Base-by-base conservation (phyloP, 1,140 invertebrate genomes). In the Drosophila littoralis region DNA sequence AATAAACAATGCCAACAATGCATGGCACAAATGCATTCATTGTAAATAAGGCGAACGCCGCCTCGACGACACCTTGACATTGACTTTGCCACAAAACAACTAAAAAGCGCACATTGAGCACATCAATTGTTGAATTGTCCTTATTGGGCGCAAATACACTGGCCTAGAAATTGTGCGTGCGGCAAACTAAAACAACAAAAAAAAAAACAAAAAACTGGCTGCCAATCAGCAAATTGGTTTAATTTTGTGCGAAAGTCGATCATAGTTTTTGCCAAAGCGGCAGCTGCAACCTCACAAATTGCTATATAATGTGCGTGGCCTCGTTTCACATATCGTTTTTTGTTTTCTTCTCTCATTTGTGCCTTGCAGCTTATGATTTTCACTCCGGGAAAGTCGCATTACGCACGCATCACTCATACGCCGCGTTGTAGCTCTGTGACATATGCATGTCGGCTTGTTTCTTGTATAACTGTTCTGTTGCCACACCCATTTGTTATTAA, bases 241-340 rank as follows among this genome's bases (percentile, higher is more conserved):
- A 73, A 82, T 74, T 77, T 66, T 72, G 77, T 48, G 80, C 67
- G 77, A 84, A 84, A 84, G 81, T 80, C 80, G 70, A 73, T 46
- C 64, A 50, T 35, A 54, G 42, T 57, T 58, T 69, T 52, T 40
- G 42, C 55, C 40, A 46, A 60, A 73, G 73, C 28, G 42, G 63
- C 74, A 79, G 76, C 71, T 69, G 75, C 61, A 51, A 66, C 35
- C 76, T 64, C 84, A 63, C 84, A 88, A 89, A 89, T 88, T 89
- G 79, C 83, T 69, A 57, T 77, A 83, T 86, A 86, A 86, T 86
- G 83, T 86, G 83, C 84, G 83, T 86, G 83, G 77, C 79, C 83
- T 83, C 84, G 83, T 89, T 88, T 81, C 58, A 40, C 54, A 22
- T 80, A 75, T 40, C 15, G n/a, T 46, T 50, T 70, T 48, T 45